A percentile compares a stretch with the other conserved stretches of the same genome.
phyloP scores from a whole-genome alignment of 2,113 vertebrate species.

The Tyto alba region DNA sequence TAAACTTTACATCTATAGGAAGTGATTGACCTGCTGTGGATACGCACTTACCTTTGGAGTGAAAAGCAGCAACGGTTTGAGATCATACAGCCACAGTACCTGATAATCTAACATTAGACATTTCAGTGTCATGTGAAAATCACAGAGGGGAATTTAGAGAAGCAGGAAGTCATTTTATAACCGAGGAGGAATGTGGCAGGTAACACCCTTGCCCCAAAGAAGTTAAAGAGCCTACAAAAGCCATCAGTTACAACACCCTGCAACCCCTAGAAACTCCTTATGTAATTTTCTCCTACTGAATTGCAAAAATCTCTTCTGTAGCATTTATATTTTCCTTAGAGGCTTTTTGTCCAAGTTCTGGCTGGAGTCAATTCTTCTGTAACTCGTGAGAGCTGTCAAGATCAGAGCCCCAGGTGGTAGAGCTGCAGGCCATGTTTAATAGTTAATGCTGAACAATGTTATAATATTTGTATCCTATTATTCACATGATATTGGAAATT shows the following conservation, averaged over 20 bases:
- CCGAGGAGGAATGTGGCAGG: neutral
- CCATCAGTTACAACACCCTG: neutral
- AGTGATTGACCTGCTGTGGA: neutral
- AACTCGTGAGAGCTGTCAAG: conserved; percentile 31
- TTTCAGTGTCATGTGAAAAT: neutral
- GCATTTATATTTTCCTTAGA: neutral
- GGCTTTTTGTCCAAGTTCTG: conserved; percentile 5
- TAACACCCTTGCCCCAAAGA: neutral
- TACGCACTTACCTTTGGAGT: neutral
- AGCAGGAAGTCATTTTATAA: neutral
- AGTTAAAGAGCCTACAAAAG: neutral
- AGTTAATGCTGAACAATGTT: conserved; percentile 50
- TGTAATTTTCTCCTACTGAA: neutral
- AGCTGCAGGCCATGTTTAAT: conserved; percentile 59
- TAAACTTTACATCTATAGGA: neutral
- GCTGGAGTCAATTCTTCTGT: neutral
- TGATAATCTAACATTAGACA: neutral
- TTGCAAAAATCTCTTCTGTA: neutral
- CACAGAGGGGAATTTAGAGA: neutral
- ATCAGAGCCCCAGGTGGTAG: conserved; percentile 47
- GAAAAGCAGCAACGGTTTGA: neutral
- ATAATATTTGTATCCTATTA: conserved; percentile 38
- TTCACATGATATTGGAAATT: neutral
- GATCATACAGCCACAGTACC: neutral
- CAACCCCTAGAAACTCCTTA: neutral